Conservation (phyloP, 2,797 vertebrate species). For the Pipistrellus pipistrellus region DNA sequence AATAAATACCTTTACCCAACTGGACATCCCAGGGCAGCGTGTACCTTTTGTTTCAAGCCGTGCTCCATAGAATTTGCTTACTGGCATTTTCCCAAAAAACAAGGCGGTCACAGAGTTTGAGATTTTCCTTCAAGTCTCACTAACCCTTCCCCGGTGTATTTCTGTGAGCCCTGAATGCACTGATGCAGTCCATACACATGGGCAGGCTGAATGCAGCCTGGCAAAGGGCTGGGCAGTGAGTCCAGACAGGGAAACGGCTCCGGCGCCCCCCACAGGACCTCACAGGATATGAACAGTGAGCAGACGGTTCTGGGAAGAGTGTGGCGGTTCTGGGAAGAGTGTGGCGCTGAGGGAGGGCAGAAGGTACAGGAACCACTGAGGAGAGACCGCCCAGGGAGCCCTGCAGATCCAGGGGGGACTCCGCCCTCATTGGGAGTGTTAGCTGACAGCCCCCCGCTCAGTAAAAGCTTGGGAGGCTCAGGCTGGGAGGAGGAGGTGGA, state of each 20-base stretch:
- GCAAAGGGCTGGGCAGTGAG: not conserved
- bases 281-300: not conserved
- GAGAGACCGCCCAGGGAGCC: not conserved
- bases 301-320: not conserved
- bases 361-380: not conserved
- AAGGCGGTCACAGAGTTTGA: conserved; percentile 33
- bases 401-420: not conserved
- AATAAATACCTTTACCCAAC: not conserved
- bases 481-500: not conserved
- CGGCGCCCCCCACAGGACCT: not conserved
- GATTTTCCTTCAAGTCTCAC: conserved; percentile 51
- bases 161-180: not conserved
- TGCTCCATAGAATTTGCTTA: conserved; percentile 58
- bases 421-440: not conserved
- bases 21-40: not conserved
- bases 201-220: not conserved
- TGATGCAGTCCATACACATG: conserved; percentile 6
- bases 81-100: conserved; percentile 63
- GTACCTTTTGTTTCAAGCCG: conserved; percentile 51
- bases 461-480: not conserved
- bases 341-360: not conserved
- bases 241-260: not conserved
- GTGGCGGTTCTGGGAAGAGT: not conserved
- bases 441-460: not conserved
- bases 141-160: not conserved